A percentile compares a stretch with the other conserved stretches of the same genome.
These are phyloP conservation scores for Aldabrachelys gigantea DNA, from an alignment of 2,113 vertebrate species.

Conservation along the genomic window DNA sequence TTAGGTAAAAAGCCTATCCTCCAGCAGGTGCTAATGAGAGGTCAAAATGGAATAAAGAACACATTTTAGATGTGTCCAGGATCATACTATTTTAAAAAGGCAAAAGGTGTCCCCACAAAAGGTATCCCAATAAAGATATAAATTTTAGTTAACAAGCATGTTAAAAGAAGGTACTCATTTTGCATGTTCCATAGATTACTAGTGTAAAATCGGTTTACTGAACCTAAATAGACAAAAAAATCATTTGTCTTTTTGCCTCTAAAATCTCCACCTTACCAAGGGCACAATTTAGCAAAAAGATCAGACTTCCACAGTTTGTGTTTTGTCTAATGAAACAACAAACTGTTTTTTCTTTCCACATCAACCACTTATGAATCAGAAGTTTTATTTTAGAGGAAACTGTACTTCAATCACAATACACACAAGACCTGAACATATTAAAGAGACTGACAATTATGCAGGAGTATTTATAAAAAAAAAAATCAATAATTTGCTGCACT, in stretches of 20 bases:
- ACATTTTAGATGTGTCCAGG: conserved; percentile 24
- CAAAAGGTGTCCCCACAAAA: not conserved
- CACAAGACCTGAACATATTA: not conserved
- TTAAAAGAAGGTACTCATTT: not conserved
- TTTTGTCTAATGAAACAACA: not conserved
- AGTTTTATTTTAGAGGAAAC: conserved; percentile 33
- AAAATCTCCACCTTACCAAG: conserved; percentile 14
- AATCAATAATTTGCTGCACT: not conserved
- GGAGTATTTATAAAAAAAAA: conserved; percentile 11
- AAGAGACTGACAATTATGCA: not conserved
- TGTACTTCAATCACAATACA: conserved; percentile 10
- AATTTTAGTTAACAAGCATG: conserved; percentile 8
- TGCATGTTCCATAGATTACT: not conserved
- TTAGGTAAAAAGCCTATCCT: conserved; percentile 15
- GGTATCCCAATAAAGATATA: not conserved
- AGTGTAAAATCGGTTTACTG: not conserved
- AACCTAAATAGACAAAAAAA: not conserved
- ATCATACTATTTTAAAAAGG: conserved; percentile 57
- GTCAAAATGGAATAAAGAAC: conserved; percentile 27
- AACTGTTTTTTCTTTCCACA: conserved; percentile 33
- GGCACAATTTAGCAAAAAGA: not conserved
- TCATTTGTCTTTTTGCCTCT: not conserved
- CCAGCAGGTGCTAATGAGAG: conserved; percentile 28
- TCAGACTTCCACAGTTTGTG: not conserved
- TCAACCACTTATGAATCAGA: conserved; percentile 3